These are phyloP conservation scores for Spinus olivaceus DNA, from an alignment of 2,797 vertebrate genomes.

Conservation along the genomic window DNA sequence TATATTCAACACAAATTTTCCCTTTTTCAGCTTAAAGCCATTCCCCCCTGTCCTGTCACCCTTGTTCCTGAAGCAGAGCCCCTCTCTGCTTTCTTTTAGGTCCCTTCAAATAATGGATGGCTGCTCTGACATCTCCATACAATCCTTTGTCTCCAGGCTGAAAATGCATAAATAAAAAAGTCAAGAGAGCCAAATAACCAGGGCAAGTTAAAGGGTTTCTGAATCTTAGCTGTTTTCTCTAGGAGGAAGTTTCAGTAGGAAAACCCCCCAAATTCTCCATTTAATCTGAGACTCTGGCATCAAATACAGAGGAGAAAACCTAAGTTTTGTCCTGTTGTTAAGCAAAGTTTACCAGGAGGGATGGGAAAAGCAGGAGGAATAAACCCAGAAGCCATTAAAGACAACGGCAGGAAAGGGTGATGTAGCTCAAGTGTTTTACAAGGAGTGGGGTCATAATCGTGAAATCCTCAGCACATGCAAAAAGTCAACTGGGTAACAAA, in stretches of 20 bases:
- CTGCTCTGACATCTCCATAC: not conserved
- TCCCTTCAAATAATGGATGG: not conserved
- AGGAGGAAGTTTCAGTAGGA: not conserved
- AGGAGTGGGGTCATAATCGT: conserved; percentile 73
- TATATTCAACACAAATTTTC: not conserved
- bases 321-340: conserved; percentile 4
- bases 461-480: conserved; percentile 74
- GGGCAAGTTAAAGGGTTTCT: not conserved
- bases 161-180: conserved; percentile 6
- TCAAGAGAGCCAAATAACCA: not conserved
- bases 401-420: conserved; percentile 53
- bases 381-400: conserved; percentile 39
- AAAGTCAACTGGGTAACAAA: conserved; percentile 80
- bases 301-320: not conserved
- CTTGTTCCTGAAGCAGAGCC: not conserved
- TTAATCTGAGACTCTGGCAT: not conserved
- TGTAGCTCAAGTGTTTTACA: conserved; percentile 75
- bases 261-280: not conserved
- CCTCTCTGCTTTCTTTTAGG: not conserved
- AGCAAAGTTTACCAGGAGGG: conserved; percentile 27
- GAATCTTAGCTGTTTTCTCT: not conserved
- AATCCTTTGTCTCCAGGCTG: not conserved
- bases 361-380: not conserved
- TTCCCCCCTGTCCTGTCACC: not conserved
- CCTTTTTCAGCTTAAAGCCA: not conserved